Base-by-base conservation (phyloP, 2,797 vertebrate genomes). In the Neosilurus hyrtlii region DNA sequence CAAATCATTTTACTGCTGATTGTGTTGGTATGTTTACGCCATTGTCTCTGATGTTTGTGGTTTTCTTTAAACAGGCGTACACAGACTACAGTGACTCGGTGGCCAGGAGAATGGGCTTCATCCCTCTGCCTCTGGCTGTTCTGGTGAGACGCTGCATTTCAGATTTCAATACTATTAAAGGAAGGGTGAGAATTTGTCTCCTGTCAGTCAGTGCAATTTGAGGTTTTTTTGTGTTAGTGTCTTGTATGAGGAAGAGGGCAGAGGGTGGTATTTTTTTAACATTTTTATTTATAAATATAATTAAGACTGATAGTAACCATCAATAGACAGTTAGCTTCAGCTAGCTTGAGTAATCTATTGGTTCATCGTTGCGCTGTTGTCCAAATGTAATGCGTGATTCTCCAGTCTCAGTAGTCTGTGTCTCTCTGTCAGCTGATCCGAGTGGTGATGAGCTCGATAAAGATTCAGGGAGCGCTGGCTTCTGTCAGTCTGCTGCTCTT, bases 1-100 rank as follows among this genome's bases (percentile, higher is more conserved):
- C 14, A 18, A 3, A 24, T n/a, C 12, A 14, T 35, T 73, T 18
- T 16, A 68, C 0, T 2, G 2, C 20, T 10, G 5, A 1, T 61
- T 12, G 56, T 7, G 10, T 5, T 9, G n/a, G 49, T 1, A 63
- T 73, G n/a, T 9, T 51, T 43, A 43, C 15, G 56, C 18, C 8
- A 1, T 6, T 1, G n/a, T 14, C 56, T 68, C 26, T 20, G 62
- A 49, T 12, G 1, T 43, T 61, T 72, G 76, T 65, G 79, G 26
- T 83, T 35, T 72, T 61, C 10, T 86, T 82, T 68, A 59, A 0
- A 83, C 86, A 99, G 98, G 98, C 98, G 1, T 98, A 95, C 77
- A 99, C 97, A 7, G 98, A 99, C 92, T 98, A 99, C 92, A 99
- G 97, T 68, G 98, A 99, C 90, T 97, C 97, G 0, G 97, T 99